Evolutionary conservation across 2,797 vertebrate genomes (phyloP).

Genomic region (Alfaro cultratus): DNA sequence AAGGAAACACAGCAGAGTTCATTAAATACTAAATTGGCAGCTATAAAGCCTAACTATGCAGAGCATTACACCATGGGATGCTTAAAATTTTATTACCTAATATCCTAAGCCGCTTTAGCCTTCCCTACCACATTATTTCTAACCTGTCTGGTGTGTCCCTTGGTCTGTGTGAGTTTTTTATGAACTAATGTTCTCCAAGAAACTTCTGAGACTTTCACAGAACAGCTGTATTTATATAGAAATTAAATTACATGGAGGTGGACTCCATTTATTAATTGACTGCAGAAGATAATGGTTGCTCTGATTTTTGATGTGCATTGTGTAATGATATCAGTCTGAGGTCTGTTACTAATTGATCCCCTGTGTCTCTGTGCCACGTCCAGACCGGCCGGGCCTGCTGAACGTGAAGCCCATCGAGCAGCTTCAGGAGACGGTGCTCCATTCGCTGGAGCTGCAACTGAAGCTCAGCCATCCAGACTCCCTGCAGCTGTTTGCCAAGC

Average conservation of each 20-base stretch:
- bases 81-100: not conserved
- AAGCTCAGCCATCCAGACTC: slow-evolving; percentile 95
- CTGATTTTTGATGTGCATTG: not conserved
- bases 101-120: not conserved
- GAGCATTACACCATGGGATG: not conserved
- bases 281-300: not conserved
- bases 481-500: slow-evolving; percentile 95
- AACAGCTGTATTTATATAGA: not conserved
- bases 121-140: not conserved
- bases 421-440: slow-evolving; percentile 95
- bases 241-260: not conserved
- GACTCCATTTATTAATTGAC: not conserved
- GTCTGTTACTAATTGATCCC: not conserved
- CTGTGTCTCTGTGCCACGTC: slow-evolving; percentile 15
- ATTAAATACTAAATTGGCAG: not conserved
- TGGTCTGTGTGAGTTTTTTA: not conserved
- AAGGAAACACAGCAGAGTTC: not conserved
- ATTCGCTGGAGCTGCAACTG: slow-evolving; percentile 95
- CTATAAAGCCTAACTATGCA: not conserved
- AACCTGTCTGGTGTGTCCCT: not conserved
- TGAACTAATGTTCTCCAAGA: not conserved
- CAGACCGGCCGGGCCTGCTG: slow-evolving; percentile 95
- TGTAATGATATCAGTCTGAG: not conserved
- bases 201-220: not conserved
- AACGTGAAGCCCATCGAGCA: slow-evolving; percentile 97